A percentile compares a stretch with the other conserved stretches of the same genome.
Conservation (phyloP, 2,113 vertebrate genomes). For the Xiphophorus maculatus region DNA sequence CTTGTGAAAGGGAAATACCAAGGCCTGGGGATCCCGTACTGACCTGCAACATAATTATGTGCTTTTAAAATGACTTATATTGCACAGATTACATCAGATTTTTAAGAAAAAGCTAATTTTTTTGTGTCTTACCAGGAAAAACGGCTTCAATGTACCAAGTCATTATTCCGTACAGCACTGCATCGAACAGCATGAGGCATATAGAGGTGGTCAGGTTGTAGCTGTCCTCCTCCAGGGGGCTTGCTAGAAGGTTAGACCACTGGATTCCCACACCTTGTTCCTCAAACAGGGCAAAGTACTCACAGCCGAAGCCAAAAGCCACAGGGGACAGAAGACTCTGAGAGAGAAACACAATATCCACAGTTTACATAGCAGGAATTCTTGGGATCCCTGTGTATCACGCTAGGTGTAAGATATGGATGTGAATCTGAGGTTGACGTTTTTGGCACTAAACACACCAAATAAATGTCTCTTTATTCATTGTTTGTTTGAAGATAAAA, state of each 20-base stretch:
- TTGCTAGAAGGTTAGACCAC: constrained; percentile 93
- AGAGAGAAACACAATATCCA: constrained; percentile 7
- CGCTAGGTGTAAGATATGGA: neutral
- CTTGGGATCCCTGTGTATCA: neutral
- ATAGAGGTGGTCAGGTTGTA: constrained; percentile 92
- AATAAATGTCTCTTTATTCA: no score
- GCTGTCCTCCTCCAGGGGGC: constrained; percentile 88
- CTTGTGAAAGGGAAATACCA: constrained; percentile 97
- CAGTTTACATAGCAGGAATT: constrained; percentile 3
- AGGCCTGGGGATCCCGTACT: constrained; percentile 93
- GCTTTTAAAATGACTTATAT: constrained; percentile 6
- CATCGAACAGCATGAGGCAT: constrained; percentile 92
- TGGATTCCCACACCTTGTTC: constrained; percentile 97
- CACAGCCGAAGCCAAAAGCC: constrained; percentile 95
- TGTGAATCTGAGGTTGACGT: no score
- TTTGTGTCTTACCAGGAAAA: constrained; percentile 86
- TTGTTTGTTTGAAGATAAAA: no score
- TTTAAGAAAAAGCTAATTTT: neutral
- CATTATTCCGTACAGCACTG: constrained; percentile 90
- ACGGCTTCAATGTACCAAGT: constrained; percentile 98
- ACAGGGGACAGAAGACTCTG: constrained; percentile 96
- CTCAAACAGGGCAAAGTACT: constrained; percentile 94
- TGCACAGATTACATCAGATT: neutral
- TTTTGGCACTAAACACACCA: no score
- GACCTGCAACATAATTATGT: constrained; percentile 77